Conservation (phyloP, 2,888 invertebrate genomes). For the Pachliopta kotzebuea region DNA sequence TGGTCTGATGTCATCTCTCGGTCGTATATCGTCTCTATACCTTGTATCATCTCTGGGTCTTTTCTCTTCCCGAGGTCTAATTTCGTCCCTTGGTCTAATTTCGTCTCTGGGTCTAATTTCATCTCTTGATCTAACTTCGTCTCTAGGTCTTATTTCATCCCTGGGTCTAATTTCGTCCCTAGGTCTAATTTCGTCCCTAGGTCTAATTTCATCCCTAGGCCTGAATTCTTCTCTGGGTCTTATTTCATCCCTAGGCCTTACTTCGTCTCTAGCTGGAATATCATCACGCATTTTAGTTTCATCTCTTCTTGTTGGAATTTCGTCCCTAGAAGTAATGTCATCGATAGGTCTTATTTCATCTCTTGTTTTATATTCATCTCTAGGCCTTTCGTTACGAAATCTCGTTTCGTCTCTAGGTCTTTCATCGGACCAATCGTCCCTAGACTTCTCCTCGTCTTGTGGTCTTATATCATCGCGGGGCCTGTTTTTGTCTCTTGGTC, state of each 20-base stretch:
- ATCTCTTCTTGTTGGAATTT: constrained; percentile 26
- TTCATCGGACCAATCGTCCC: constrained; percentile 40
- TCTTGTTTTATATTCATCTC: constrained; percentile 39
- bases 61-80: constrained; percentile 33
- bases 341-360: constrained; percentile 39
- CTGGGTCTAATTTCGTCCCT: constrained; percentile 37
- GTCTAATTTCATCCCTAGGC: constrained; percentile 43
- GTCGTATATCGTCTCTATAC: constrained; percentile 40
- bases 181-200: constrained; percentile 41
- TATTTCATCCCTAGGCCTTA: constrained; percentile 38
- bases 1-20: constrained; percentile 37
- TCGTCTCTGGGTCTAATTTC: constrained; percentile 40
- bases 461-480: constrained; percentile 38
- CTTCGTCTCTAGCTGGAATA: constrained; percentile 38
- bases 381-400: constrained; percentile 36
- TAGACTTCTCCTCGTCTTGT: constrained; percentile 35
- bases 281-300: constrained; percentile 39
- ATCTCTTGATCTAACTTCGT: constrained; percentile 37
- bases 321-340: constrained; percentile 43
- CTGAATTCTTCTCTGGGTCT: constrained; percentile 36
- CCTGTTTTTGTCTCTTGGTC: constrained; percentile 38
- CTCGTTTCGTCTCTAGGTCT: constrained; percentile 42
- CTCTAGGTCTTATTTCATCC: constrained; percentile 41
- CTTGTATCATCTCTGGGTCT: constrained; percentile 38
- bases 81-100: constrained; percentile 44